Percentiles rank a stretch among this genome's conserved stretches.
Conservation (phyloP, 2,888 invertebrate species). For the Callyntrura guangdongensis region DNA sequence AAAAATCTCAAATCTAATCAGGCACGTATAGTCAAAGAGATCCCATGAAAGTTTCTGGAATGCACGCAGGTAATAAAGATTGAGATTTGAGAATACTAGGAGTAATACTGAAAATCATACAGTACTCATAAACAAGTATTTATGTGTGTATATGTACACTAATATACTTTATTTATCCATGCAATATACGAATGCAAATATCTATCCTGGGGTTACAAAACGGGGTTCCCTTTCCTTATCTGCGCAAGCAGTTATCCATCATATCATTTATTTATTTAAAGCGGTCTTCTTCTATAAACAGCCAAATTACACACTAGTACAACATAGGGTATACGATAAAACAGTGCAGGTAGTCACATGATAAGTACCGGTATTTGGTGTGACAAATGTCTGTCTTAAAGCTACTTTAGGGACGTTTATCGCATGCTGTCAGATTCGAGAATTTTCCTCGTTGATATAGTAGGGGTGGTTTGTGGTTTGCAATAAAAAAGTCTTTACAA, state of each 20-base stretch:
- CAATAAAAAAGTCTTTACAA: too few species aligned
- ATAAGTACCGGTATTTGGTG: too few species aligned
- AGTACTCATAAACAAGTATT: too few species aligned
- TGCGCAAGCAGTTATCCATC: slow-evolving; percentile 30
- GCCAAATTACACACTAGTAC: neutral
- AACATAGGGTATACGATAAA: neutral
- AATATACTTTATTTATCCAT: neutral
- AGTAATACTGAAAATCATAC: neutral
- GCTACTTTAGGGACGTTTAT: too few species aligned
- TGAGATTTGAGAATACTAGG: neutral
- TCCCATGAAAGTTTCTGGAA: neutral
- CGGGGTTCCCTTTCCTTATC: neutral
- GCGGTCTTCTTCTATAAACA: slow-evolving; percentile 13
- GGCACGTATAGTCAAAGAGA: neutral
- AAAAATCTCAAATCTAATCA: slow-evolving; percentile 35
- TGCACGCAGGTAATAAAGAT: neutral
- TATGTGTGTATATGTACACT: neutral
- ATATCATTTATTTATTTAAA: slow-evolving; percentile 21
- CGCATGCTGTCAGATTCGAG: too few species aligned
- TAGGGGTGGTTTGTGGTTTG: too few species aligned
- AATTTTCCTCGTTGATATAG: too few species aligned
- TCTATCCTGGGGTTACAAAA: neutral
- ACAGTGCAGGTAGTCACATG: too few species aligned
- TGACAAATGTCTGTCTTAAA: too few species aligned
- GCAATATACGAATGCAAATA: neutral